These are phyloP conservation scores for Yponomeuta plumbellus DNA, from an alignment of 2,888 invertebrate species.

Conservation along the genomic window DNA sequence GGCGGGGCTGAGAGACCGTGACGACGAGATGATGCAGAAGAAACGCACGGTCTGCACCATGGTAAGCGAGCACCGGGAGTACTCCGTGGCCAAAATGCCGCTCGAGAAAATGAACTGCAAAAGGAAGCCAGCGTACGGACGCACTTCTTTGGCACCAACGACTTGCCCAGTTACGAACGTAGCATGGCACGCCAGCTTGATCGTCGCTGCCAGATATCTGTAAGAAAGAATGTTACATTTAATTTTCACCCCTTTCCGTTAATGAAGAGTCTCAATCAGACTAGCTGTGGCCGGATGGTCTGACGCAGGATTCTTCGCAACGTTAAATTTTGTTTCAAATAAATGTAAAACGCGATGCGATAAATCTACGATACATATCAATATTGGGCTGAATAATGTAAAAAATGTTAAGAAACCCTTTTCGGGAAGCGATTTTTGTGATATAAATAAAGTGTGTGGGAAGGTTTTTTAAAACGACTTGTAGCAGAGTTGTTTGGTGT, in stretches of 20 bases:
- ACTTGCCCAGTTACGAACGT: slow-evolving; percentile 34
- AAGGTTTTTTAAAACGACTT: slow-evolving; percentile 48
- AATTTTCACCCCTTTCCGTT: slow-evolving; percentile 35
- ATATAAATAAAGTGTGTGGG: slow-evolving; percentile 38
- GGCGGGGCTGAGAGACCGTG: slow-evolving; percentile 84
- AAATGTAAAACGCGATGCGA: slow-evolving; percentile 54
- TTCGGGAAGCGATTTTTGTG: slow-evolving; percentile 50
- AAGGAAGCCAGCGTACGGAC: slow-evolving; percentile 76
- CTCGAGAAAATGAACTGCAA: slow-evolving; percentile 90
- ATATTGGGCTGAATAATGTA: slow-evolving; percentile 64
- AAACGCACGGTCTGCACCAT: slow-evolving; percentile 90
- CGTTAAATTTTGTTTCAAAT: slow-evolving; percentile 38
- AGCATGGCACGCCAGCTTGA: slow-evolving; percentile 41
- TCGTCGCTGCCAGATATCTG: slow-evolving; percentile 50
- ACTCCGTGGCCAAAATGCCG: slow-evolving; percentile 88
- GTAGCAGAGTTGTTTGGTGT: slow-evolving; percentile 6
- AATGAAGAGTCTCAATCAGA: slow-evolving; percentile 48
- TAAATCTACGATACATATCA: slow-evolving; percentile 74
- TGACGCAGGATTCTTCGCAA: slow-evolving; percentile 43
- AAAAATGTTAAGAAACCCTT: slow-evolving; percentile 23
- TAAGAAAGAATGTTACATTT: slow-evolving; percentile 30
- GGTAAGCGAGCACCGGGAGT: slow-evolving; percentile 87
- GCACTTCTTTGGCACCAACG: slow-evolving; percentile 45
- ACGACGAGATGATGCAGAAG: slow-evolving; percentile 92
- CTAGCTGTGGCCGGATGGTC: slow-evolving; percentile 72